A percentile compares a stretch with the other conserved stretches of the same genome.
phyloP scores from a whole-genome alignment of 2,113 vertebrate species.

The Cacatua alba region DNA sequence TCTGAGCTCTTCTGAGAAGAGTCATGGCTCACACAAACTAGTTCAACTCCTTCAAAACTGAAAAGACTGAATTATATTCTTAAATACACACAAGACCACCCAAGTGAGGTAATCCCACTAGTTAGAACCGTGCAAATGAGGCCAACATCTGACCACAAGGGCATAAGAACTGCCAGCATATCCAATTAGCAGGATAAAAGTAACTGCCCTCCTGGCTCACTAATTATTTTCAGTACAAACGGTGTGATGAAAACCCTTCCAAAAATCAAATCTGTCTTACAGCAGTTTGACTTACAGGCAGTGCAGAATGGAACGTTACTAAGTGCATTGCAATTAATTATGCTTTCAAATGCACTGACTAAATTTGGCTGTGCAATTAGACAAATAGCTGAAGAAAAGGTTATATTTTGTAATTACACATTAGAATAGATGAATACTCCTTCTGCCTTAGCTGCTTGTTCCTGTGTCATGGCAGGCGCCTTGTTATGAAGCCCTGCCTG shows the following conservation, averaged over 20 bases:
- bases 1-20: background rate
- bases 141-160: slow-evolving; percentile 26
- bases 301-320: slow-evolving; percentile 15
- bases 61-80: slow-evolving; percentile 12
- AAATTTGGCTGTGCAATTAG: slow-evolving; percentile 59
- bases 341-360: slow-evolving; percentile 31
- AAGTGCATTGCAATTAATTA: slow-evolving; percentile 48
- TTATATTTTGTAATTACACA: slow-evolving; percentile 29
- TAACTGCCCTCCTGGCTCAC: slow-evolving; percentile 33
- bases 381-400: slow-evolving; percentile 47
- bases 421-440: slow-evolving; percentile 9
- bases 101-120: slow-evolving; percentile 22
- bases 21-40: background rate
- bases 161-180: slow-evolving; percentile 14
- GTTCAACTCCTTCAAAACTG: background rate
- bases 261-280: slow-evolving; percentile 56
- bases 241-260: slow-evolving; percentile 46
- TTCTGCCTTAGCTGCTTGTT: background rate
- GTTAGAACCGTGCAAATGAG: slow-evolving; percentile 13
- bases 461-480: background rate
- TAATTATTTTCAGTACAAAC: slow-evolving; percentile 51
- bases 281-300: slow-evolving; percentile 49
- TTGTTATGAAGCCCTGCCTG: background rate
- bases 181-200: slow-evolving; percentile 58
- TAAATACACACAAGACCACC: background rate